A percentile compares a stretch with the other conserved stretches of the same genome.
Evolutionary conservation across 2,797 vertebrate genomes (phyloP).

Genomic region (Acropternis orthonyx): DNA sequence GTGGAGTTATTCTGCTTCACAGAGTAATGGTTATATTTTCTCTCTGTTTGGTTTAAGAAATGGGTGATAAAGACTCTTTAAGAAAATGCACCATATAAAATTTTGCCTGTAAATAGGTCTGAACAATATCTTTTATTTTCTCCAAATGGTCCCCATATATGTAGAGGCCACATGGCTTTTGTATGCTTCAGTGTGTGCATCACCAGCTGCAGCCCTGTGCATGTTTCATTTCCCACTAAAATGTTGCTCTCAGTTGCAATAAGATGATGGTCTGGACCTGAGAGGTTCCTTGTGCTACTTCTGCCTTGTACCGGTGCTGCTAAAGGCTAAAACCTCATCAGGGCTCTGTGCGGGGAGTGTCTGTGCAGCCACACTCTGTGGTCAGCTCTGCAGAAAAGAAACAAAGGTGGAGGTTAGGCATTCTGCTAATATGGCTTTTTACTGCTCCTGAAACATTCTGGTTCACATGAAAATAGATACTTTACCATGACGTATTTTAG

Average conservation of each 20-base stretch:
- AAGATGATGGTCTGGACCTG: background rate
- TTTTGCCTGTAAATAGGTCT: background rate
- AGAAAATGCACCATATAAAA: background rate
- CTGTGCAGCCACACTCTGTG: background rate
- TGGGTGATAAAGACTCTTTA: background rate
- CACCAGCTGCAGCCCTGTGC: background rate
- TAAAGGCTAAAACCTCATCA: rapidly evolving
- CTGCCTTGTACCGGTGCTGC: background rate
- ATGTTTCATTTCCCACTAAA: background rate
- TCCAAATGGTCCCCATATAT: background rate
- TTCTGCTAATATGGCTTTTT: background rate
- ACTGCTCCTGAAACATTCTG: background rate
- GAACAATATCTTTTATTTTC: background rate
- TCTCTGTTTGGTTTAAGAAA: background rate
- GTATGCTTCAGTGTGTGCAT: background rate
- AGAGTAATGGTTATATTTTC: background rate
- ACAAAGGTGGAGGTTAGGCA: background rate
- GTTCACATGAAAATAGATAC: background rate
- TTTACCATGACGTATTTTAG: background rate
- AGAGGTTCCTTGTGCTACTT: background rate
- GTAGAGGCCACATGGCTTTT: background rate
- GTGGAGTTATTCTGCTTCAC: background rate
- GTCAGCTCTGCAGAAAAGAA: background rate
- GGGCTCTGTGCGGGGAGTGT: background rate
- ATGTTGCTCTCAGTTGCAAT: background rate